Conservation (phyloP, 1,140 invertebrate genomes). For the Drosophila persimilis region DNA sequence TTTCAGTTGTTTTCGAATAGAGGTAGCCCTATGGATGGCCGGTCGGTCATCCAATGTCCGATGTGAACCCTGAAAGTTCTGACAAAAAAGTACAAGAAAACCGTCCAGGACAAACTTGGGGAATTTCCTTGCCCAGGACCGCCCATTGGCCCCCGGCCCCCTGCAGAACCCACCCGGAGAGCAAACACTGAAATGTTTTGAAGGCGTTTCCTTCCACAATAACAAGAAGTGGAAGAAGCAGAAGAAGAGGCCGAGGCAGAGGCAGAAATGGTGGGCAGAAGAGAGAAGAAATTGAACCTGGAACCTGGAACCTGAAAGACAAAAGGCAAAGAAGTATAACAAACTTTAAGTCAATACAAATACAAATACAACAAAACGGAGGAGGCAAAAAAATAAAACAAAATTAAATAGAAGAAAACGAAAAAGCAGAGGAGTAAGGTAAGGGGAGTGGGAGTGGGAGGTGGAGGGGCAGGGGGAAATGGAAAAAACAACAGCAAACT, state of each 20-base stretch:
- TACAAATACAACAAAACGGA: constrained; percentile 29
- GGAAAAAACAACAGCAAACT: constrained; percentile 50
- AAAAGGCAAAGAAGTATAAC: constrained; percentile 74
- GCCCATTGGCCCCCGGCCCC: neutral
- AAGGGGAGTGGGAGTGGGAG: too few relatives aligned
- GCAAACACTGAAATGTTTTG: constrained; percentile 61
- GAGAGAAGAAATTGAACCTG: constrained; percentile 34
- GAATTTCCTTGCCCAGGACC: constrained; percentile 4
- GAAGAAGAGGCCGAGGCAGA: constrained; percentile 17
- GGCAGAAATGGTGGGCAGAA: neutral
- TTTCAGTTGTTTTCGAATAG: neutral
- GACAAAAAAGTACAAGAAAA: constrained; percentile 11
- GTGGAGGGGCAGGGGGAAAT: neutral
- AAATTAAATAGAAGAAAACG: constrained; percentile 50
- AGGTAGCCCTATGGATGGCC: constrained; percentile 4
- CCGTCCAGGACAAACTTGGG: constrained; percentile 40
- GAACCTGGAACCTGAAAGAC: constrained; percentile 40
- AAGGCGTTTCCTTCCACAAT: constrained; percentile 62
- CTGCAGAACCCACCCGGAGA: constrained; percentile 12
- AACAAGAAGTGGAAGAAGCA: constrained; percentile 34
- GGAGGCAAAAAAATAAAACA: constrained; percentile 49
- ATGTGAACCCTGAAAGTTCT: constrained; percentile 18
- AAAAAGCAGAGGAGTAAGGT: constrained; percentile 12
- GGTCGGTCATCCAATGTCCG: constrained; percentile 6
- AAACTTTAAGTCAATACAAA: constrained; percentile 78